A percentile compares a stretch with the other conserved stretches of the same genome.
Conservation (phyloP, 1,140 invertebrate species). For the Eumaeus atala region DNA sequence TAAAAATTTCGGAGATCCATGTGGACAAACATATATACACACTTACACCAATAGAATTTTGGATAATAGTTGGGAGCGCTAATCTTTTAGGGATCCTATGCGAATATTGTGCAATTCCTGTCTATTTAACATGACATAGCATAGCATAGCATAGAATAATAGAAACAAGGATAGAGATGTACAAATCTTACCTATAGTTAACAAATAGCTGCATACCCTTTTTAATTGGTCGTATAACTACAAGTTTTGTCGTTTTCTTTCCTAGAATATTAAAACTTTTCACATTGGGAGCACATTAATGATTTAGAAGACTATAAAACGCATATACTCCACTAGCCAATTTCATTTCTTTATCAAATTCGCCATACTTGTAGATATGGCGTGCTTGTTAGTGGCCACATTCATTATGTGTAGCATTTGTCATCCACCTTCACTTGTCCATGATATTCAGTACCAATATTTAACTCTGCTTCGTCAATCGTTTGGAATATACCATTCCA, state of each 20-base stretch:
- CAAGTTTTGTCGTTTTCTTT: constrained; percentile 66
- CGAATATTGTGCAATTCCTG: too few species aligned
- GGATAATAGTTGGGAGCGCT: too few species aligned
- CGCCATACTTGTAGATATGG: constrained; percentile 75
- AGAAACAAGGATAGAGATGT: too few species aligned
- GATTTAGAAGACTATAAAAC: constrained; percentile 89
- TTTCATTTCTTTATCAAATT: constrained; percentile 54
- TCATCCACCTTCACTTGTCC: constrained; percentile 63
- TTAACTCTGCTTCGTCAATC: constrained; percentile 56
- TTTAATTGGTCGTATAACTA: constrained; percentile 78
- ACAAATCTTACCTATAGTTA: constrained; percentile 82
- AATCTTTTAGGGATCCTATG: too few species aligned
- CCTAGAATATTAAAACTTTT: constrained; percentile 76
- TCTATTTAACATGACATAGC: too few species aligned
- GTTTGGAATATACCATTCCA: constrained; percentile 65
- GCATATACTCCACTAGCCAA: constrained; percentile 81
- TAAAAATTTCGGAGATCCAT: too few species aligned
- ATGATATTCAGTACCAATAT: constrained; percentile 41
- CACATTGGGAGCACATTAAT: constrained; percentile 92
- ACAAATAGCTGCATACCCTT: constrained; percentile 80
- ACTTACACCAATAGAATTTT: too few species aligned
- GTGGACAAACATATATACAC: too few species aligned
- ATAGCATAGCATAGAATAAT: too few species aligned
- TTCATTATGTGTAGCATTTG: constrained; percentile 85
- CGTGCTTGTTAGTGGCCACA: constrained; percentile 88